Evolutionary conservation across 2,797 vertebrate species (phyloP), one percentile per base, ranked within the genome.

Genomic region (Chelidonichthys spinosus): DNA sequence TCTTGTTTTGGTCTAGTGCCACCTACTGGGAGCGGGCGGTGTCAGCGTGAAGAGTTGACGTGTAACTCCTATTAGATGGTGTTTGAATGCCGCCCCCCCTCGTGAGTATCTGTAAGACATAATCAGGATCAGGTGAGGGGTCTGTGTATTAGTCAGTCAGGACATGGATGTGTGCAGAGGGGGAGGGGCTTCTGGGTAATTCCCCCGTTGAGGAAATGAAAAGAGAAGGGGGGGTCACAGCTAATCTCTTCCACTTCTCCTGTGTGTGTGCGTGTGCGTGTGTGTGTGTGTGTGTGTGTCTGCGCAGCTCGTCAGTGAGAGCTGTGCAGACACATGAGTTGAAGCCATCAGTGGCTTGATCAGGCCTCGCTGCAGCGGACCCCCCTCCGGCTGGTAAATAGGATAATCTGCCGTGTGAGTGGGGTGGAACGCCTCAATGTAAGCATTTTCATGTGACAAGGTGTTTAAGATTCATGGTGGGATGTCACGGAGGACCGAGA

Each of bases 161-260:
- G 56, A 84, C 63, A 66, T 77, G 58, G 58, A 72, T 69, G 59
- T 52, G 53, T 70, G 74, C 60, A 71, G 90, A 85, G 86, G 56
- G 93, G 92, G 93, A 53, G 89, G 93, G 88, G 5, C 56, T 89
- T 78, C 89, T 91, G 69, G 76, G 89, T 95, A 95, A 94, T 95
- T 94, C 93, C 92, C 88, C 89, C 84, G 47, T 90, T 55, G 81
- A 90, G 85, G 86, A 89, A 89, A 86, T 86, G 79, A 89, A 88
- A 90, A 86, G 88, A 85, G 84, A 77, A 55, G 76, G 82, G 63
- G 85, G 14, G 86, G 85, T 92, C 74, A 74, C 11, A 4, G 72
- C 73, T 93, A 92, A 91, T 91, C 85, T 85, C 75, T 56, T 78
- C 68, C 55, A 75, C 69, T 69, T 67, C 78, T 91, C 85, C 86